Evolutionary conservation across 1,140 invertebrate genomes (phyloP), one percentile per base, ranked within the genome.

Genomic region (Gryllus bimaculatus): DNA sequence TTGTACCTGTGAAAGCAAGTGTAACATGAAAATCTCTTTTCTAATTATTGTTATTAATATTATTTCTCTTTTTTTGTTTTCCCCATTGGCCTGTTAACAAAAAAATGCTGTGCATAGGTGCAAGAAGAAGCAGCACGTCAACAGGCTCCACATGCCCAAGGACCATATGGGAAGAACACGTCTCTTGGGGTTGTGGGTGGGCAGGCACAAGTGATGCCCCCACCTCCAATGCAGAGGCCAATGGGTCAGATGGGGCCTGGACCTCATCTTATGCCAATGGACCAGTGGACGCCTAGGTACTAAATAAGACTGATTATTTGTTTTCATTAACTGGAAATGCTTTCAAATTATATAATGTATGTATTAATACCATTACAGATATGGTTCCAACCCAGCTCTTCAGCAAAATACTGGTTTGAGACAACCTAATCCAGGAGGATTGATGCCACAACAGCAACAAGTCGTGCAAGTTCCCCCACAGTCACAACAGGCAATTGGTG

Each of bases 61-160:
- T 5, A 39, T 5, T 39, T 39, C 26, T 39, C 5, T 39, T 39
- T 39, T 39, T 1, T 39, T 39, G 26, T 39, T 39, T 39, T 39
- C 26, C 26, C 26, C 5, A 5, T 39, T 39, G 26, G 26, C 26
- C 26, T 39, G 26, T 39, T 39, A 39, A 39, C 26, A 39, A 39
- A 39, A 5, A 39, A 39, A 39, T 39, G 26, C 26, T 39, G 5
- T 39, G 26, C 54, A 73, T 73, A 88, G 87, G 95, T 97, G 3
- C 96, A 98, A 85, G 95, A 96, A 83, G 95, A 96, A 83, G 96
- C 95, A 75, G 94, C 94, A 1, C 88, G 94, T 39, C 94, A 94
- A 84, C 93, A 94, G 83, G 92, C 90, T 12, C 93, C 93, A 13
- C 92, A 93, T 80, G 88, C 89, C 21, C 84, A 84, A 73, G 83